Evolutionary conservation across 2,797 vertebrate species (phyloP).

Genomic region (Ispidina lecontei): DNA sequence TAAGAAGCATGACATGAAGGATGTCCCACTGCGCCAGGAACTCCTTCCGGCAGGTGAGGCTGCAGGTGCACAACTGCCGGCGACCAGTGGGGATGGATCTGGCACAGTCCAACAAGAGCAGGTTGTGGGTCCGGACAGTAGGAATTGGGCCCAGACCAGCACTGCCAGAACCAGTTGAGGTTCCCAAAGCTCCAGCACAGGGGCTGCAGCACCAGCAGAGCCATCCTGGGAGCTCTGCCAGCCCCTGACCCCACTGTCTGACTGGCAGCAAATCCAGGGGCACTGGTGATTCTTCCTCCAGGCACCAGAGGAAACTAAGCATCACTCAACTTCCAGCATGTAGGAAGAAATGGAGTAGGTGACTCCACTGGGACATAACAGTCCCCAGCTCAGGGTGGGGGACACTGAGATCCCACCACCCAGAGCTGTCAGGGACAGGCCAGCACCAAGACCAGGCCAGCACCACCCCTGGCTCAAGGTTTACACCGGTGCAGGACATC

Average conservation of each 20-base stretch:
- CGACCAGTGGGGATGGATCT: accelerated
- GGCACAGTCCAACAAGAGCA: background rate
- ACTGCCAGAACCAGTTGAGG: background rate
- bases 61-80: background rate
- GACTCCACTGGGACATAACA: background rate
- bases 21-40: background rate
- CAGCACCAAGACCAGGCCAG: background rate
- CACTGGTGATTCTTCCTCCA: accelerated
- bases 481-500: background rate
- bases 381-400: background rate
- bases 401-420: background rate
- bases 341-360: background rate
- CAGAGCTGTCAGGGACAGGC: background rate
- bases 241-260: accelerated
- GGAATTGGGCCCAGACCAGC: background rate
- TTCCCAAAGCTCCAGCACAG: background rate
- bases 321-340: background rate
- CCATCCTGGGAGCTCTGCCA: background rate
- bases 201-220: background rate
- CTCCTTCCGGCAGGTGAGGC: background rate
- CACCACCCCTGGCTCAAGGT: background rate
- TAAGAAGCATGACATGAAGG: background rate
- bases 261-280: background rate
- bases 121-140: accelerated
- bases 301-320: background rate